Percentiles rank a stretch among this genome's conserved stretches.
Conservation (phyloP, 2,797 vertebrate species). For the Eospalax fontanierii region DNA sequence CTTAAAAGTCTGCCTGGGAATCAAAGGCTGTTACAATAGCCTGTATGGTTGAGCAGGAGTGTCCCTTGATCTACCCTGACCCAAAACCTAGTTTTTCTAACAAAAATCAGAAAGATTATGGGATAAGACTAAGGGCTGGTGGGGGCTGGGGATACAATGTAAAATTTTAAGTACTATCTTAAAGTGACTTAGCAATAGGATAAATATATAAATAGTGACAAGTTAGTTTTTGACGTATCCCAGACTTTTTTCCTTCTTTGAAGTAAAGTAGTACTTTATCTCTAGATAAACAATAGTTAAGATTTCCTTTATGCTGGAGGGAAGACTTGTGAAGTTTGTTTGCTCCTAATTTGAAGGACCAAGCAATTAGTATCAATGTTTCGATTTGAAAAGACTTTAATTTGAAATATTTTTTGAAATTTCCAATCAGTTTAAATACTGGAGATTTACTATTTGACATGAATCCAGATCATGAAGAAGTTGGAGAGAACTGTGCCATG, state of each 20-base stretch:
- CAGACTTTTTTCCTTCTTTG: background rate
- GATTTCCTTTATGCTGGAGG: background rate
- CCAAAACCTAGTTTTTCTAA: too few species aligned
- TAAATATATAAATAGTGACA: too few species aligned
- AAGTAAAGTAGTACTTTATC: background rate
- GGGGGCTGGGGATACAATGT: too few species aligned
- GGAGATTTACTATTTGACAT: background rate
- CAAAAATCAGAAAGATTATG: too few species aligned
- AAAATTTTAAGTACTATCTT: too few species aligned
- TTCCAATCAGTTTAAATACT: background rate
- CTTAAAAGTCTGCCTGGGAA: too few species aligned
- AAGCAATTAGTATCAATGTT: background rate
- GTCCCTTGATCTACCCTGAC: too few species aligned
- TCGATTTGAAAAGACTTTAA: background rate
- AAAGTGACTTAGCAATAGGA: too few species aligned
- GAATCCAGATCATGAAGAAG: background rate
- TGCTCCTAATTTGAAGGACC: background rate
- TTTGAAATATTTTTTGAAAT: background rate
- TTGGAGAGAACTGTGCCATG: background rate
- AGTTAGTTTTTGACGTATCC: too few species aligned
- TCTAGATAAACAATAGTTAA: background rate
- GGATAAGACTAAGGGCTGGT: too few species aligned
- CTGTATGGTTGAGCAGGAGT: too few species aligned
- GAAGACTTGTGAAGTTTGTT: background rate
- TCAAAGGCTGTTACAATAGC: too few species aligned